These are phyloP conservation scores for Halichoeres trimaculatus DNA, from an alignment of 2,113 vertebrate genomes.

Conservation along the genomic window DNA sequence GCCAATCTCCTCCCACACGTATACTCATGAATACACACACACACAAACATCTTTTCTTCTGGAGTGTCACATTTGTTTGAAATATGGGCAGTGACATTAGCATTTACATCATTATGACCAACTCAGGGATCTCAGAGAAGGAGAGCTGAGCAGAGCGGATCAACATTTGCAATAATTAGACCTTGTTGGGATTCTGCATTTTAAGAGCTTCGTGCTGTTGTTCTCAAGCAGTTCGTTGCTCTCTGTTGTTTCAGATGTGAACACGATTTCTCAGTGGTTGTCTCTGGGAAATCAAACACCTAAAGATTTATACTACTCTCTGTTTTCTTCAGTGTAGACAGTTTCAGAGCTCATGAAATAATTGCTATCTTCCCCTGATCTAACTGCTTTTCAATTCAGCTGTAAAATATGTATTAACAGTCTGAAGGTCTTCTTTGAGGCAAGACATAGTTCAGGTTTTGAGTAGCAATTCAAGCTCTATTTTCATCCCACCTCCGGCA, in stretches of 20 bases:
- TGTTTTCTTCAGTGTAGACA: neutral
- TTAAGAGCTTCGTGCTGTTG: slow-evolving; percentile 26
- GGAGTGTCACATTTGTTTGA: slow-evolving; percentile 62
- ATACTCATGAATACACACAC: slow-evolving; percentile 41
- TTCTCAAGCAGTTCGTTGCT: slow-evolving; percentile 6
- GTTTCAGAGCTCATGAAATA: slow-evolving; percentile 6
- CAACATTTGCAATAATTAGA: slow-evolving; percentile 43
- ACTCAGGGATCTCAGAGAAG: slow-evolving; percentile 24
- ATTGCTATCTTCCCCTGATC: neutral
- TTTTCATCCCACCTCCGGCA: slow-evolving; percentile 4
- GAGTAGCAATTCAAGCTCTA: neutral
- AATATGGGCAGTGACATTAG: slow-evolving; percentile 59
- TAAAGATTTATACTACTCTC: no score
- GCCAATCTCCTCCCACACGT: slow-evolving; percentile 62
- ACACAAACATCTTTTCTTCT: slow-evolving; percentile 49
- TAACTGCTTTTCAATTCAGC: neutral
- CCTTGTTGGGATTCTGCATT: slow-evolving; percentile 34
- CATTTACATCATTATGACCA: slow-evolving; percentile 56
- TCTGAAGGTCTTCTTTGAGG: slow-evolving; percentile 1
- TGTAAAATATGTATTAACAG: neutral
- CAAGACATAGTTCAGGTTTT: neutral
- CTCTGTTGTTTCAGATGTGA: slow-evolving; percentile 17
- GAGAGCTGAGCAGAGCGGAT: slow-evolving; percentile 27
- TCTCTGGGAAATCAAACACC: no score
- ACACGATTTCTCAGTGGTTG: slow-evolving; percentile 6